Evolutionary conservation across 2,797 vertebrate genomes (phyloP), one percentile per base, ranked within the genome.

Genomic region (Galago senegalensis): DNA sequence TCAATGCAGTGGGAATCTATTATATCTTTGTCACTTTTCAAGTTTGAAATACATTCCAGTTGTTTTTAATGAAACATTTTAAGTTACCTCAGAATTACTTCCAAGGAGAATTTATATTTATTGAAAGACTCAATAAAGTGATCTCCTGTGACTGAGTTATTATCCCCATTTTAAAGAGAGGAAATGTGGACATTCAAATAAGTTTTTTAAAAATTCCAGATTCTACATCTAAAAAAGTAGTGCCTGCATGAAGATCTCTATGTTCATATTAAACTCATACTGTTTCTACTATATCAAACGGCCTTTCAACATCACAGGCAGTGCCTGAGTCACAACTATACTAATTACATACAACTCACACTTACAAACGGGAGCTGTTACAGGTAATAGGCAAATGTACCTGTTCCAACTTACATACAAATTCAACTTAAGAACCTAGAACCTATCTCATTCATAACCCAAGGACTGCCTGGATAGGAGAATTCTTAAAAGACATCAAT

Each of bases 11-110:
- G 60, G 31, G 31, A 8, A 94, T 76, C 87, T 90, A 56, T 7
- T 58, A 69, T 18, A 83, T n/a, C 77, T 83, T 87, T 96, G 46
- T 81, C 37, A 88, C 8, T 77, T 86, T 94, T 58, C 63, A 93
- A 89, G 40, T 70, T 58, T 76, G 67, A 95, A 90, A 70, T 79
- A 79, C 12, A 63, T 67, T 91, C 49, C 6, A 67, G 67, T 43
- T 73, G 18, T 69, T 84, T 93, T 87, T 73, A 80, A 88, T 16
- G 14, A 92, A 90, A 56, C 37, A 53, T 56, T 89, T 53, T 92
- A 53, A 46, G 53, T 31, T 88, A 13, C 25, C 81, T 88, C 43
- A 90, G 58, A 93, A 94, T 87, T 87, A 93, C 14, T 72, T 89
- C 73, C 70, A 89, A 92, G 87, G 14, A 29, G 25, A 85, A 93